Base-by-base conservation (phyloP, 30 jellyfish, hydroid and myxozoan species). In the Nemopilema nomurai region DNA sequence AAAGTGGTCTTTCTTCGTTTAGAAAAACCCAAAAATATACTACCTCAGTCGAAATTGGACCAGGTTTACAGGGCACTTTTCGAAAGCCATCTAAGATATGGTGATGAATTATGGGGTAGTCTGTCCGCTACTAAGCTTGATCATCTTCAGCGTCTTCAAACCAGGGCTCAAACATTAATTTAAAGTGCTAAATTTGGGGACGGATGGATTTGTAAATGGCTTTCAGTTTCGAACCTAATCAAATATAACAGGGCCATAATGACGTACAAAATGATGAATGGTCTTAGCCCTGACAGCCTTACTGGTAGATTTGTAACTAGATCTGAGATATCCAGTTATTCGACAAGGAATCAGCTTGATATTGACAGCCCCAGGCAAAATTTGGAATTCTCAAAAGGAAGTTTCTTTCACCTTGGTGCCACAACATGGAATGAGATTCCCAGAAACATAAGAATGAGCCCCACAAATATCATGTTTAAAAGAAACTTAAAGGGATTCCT, bases 41-140 rank as follows among this genome's bases (percentile, higher is more conserved):
- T 67, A 7, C 77, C 77, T 8, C 77, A 67, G 77, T 26, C 31
- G 77, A 67, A 67, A 25, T 67, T 67, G 77, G 77, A 67, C 77
- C 77, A 67, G 77, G 77, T 67, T 67, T 67, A 67, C 77, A 67
- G 77, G 77, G 77, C 77, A 67, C 77, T 67, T 25, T 67, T 67
- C 31, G 77, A 67, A 50, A 67, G 77, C 77, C 41, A 25, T 25
- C 77, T 67, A 67, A 67, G 77, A 67, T 67, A 67, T 50, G 77
- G 77, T 67, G 77, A 67, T 67, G 50, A 67, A 67, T 67, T 67
- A 20, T 67, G 77, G 50, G 77, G 77, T 8, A 67, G 77, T 67
- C 77, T 67, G 77, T 67, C 77, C 77, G 77, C 77, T 67, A 67
- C 77, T 8, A 67, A 67, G 77, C 77, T 67, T 67, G 77, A 67